A percentile compares a stretch with the other conserved stretches of the same genome.
Evolutionary conservation across 2,113 vertebrate genomes (phyloP).

Genomic region (Pteronura brasiliensis): DNA sequence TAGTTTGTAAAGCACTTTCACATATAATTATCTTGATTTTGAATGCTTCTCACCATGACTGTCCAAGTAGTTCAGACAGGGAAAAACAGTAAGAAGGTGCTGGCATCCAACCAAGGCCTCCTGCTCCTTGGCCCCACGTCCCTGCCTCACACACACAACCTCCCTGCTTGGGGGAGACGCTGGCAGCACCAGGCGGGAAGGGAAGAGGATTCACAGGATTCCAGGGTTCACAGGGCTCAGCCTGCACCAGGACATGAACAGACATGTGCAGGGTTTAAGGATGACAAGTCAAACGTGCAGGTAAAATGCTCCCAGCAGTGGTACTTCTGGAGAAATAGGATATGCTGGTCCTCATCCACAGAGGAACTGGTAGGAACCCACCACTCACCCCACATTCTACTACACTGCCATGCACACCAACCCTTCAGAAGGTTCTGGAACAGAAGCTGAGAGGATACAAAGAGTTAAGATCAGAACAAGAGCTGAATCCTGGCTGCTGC

Average conservation of each 20-base stretch:
- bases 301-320: background rate
- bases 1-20: background rate
- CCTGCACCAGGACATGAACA: background rate
- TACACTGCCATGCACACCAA: background rate
- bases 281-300: background rate
- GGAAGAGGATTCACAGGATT: background rate
- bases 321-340: background rate
- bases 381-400: background rate
- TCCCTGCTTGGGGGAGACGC: background rate
- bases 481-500: background rate
- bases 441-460: background rate
- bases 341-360: background rate
- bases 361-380: background rate
- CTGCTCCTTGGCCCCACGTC: background rate
- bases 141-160: background rate
- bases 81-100: background rate
- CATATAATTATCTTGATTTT: background rate
- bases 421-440: background rate
- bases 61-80: background rate
- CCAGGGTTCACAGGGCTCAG: background rate
- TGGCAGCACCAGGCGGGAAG: background rate
- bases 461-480: background rate
- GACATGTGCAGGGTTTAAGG: background rate
- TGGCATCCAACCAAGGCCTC: background rate
- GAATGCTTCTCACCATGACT: background rate